Conservation (phyloP, 2,113 vertebrate species). For the Choloepus hoffmanni region DNA sequence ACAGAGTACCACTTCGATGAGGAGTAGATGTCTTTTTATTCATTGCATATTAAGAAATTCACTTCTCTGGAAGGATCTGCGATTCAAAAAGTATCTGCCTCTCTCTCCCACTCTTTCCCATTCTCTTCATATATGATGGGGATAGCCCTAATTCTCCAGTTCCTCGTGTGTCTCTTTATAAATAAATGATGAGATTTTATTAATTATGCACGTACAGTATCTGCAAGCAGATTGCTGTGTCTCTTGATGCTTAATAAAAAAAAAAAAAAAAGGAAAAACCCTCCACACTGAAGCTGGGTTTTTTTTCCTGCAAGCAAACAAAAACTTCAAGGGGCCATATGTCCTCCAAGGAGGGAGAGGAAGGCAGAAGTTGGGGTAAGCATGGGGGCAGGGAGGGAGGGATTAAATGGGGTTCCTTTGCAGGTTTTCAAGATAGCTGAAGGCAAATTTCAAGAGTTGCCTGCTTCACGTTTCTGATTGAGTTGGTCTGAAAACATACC, state of each 20-base stretch:
- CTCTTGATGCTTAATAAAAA: constrained; percentile 65
- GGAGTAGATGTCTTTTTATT: constrained; percentile 47
- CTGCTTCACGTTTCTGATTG: constrained; percentile 21
- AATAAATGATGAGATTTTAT: constrained; percentile 85
- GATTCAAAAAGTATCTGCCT: constrained; percentile 59
- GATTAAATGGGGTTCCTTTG: not conserved
- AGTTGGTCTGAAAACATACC: constrained; percentile 61
- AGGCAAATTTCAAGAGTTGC: constrained; percentile 32
- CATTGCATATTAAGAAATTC: constrained; percentile 51
- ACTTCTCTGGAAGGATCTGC: constrained; percentile 64
- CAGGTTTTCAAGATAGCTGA: constrained; percentile 43
- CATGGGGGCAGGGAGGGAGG: not conserved
- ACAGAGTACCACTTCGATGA: not conserved
- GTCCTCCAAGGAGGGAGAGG: constrained; percentile 12
- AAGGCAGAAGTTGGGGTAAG: constrained; percentile 68
- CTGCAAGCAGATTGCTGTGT: constrained; percentile 79
- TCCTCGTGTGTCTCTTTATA: constrained; percentile 79
- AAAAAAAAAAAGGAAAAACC: constrained; percentile 58
- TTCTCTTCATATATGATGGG: constrained; percentile 73
- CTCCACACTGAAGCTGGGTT: constrained; percentile 57
- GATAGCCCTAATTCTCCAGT: constrained; percentile 74
- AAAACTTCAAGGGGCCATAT: constrained; percentile 76
- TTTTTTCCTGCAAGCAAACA: constrained; percentile 61
- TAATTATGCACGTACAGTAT: constrained; percentile 82
- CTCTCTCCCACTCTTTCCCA: not conserved